Evolutionary conservation across 2,113 vertebrate species (phyloP).

Genomic region (Neogobius melanostomus): DNA sequence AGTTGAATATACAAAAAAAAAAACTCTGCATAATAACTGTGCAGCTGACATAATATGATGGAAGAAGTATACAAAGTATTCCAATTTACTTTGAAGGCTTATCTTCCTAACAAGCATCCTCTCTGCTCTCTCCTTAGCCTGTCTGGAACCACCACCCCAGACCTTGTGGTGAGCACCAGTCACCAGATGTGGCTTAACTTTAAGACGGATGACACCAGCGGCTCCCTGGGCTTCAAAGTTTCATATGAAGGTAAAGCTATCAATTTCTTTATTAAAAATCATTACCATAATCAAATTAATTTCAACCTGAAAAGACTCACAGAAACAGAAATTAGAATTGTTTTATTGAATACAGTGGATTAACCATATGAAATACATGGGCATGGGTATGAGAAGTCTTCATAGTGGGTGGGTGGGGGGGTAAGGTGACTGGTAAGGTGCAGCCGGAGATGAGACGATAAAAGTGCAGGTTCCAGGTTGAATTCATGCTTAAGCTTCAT

Average conservation of each 20-base stretch:
- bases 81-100: background rate
- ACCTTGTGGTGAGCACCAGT: slow-evolving; percentile 96
- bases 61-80: background rate
- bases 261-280: background rate
- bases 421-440: no score
- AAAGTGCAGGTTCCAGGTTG: no score
- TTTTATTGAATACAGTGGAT: no score
- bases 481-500: no score
- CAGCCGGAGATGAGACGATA: no score
- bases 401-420: no score
- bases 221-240: slow-evolving; percentile 94
- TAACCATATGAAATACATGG: no score
- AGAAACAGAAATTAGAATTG: no score
- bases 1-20: slow-evolving; percentile 1
- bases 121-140: slow-evolving; percentile 74
- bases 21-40: slow-evolving; percentile 5
- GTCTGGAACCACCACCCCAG: slow-evolving; percentile 91
- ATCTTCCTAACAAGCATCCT: background rate
- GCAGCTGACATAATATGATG: background rate
- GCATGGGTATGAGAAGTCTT: no score
- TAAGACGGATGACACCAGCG: slow-evolving; percentile 94
- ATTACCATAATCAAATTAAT: background rate
- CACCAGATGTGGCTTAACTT: slow-evolving; percentile 99
- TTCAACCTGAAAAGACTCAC: no score
- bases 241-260: slow-evolving; percentile 86